Evolutionary conservation across 2,113 vertebrate genomes (phyloP).

Genomic region (Sciurus niger): DNA sequence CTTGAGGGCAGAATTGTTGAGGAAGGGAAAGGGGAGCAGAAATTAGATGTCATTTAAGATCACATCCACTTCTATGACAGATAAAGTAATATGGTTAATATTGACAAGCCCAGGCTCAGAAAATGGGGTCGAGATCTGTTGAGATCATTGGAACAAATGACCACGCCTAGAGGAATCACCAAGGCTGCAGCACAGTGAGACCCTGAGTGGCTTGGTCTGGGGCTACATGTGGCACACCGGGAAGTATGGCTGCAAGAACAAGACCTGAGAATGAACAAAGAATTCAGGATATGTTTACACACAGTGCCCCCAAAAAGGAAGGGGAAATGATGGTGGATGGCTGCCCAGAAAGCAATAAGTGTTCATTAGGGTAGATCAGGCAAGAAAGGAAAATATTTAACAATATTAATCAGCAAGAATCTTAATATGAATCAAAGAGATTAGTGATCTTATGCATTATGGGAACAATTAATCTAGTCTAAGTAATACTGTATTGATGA

Average conservation of each 20-base stretch:
- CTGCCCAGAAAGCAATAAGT: not conserved
- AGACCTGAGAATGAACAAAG: not conserved
- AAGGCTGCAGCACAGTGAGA: not conserved
- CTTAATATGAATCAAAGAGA: not conserved
- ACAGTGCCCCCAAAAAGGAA: not conserved
- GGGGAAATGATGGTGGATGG: not conserved
- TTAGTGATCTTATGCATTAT: not conserved
- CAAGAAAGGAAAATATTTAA: conserved; percentile 19
- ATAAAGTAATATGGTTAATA: conserved; percentile 46
- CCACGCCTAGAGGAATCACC: conserved; percentile 8
- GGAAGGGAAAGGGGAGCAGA: not conserved
- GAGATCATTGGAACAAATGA: not conserved
- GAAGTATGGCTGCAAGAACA: not conserved
- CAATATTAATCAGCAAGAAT: not conserved
- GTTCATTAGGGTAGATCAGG: not conserved
- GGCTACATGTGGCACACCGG: not conserved
- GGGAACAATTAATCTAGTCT: not conserved
- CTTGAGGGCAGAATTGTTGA: conserved; percentile 32
- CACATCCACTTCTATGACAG: not conserved
- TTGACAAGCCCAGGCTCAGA: conserved; percentile 41
- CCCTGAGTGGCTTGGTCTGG: not conserved
- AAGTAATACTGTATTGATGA: conserved; percentile 44
- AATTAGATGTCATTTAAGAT: conserved; percentile 32
- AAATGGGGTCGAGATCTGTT: not conserved
- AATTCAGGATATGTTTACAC: not conserved